phyloP scores from a whole-genome alignment of 2,797 vertebrate species.

The Sebastes cheni region DNA sequence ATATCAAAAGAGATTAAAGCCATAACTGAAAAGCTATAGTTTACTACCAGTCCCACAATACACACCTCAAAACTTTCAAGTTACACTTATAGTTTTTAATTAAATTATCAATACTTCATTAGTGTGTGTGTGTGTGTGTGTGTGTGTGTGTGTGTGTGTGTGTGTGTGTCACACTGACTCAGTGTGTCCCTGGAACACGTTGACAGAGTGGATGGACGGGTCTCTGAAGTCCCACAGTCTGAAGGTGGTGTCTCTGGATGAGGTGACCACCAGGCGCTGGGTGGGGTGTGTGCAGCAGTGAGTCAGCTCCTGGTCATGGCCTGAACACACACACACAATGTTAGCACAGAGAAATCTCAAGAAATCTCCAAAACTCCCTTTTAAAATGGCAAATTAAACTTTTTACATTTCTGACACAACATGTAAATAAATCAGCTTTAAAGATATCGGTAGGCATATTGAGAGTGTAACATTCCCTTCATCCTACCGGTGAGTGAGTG shows the following conservation, averaged over 20 bases:
- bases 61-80: not conserved
- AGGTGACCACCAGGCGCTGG: constrained; percentile 94
- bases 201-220: constrained; percentile 97
- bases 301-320: constrained; percentile 95
- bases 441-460: not conserved
- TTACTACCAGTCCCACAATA: not conserved
- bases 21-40: not conserved
- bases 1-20: not conserved
- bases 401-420: no score
- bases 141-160: not conserved
- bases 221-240: constrained; percentile 98
- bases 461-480: not conserved
- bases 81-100: not conserved
- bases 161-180: constrained; percentile 85
- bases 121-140: not conserved
- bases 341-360: not conserved
- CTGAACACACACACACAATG: constrained; percentile 66
- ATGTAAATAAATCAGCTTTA: not conserved
- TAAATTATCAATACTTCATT: not conserved
- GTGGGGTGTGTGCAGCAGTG: constrained; percentile 95
- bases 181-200: constrained; percentile 97
- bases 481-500: constrained; percentile 93
- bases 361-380: no score
- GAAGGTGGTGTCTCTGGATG: constrained; percentile 95
- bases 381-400: no score